phyloP scores from a whole-genome alignment of 2,888 invertebrate species.

The Hoplodrina blanda region DNA sequence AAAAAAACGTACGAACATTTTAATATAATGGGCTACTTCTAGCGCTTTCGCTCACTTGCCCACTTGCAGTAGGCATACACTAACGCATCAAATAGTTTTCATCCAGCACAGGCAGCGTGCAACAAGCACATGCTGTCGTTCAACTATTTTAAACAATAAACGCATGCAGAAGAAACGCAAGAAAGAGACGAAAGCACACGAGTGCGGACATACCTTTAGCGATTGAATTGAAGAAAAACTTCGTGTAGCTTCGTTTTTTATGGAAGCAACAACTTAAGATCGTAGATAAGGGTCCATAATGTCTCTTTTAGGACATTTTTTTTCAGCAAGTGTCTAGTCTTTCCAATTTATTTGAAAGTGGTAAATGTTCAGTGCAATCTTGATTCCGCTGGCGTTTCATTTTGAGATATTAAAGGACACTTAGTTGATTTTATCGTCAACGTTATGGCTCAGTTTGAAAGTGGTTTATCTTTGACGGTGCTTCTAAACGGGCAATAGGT shows the following conservation, averaged over 20 bases:
- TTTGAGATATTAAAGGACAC: constrained; percentile 31
- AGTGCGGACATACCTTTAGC: neutral
- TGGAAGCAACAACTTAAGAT: constrained; percentile 37
- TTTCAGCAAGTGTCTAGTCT: constrained; percentile 26
- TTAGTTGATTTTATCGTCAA: constrained; percentile 30
- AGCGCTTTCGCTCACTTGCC: too few species aligned
- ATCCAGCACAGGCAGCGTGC: too few species aligned
- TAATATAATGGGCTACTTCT: too few species aligned
- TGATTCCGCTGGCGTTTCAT: constrained; percentile 41
- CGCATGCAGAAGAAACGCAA: neutral
- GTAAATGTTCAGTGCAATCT: constrained; percentile 39
- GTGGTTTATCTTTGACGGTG: neutral
- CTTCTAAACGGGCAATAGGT: too few species aligned
- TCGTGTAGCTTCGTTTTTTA: constrained; percentile 10
- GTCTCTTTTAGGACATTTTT: constrained; percentile 30
- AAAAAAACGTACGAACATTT: too few species aligned
- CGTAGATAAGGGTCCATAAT: constrained; percentile 27
- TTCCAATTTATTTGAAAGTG: constrained; percentile 53
- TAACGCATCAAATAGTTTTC: too few species aligned
- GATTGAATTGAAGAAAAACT: constrained; percentile 27
- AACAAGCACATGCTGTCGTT: too few species aligned
- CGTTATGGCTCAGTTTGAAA: constrained; percentile 5
- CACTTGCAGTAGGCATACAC: too few species aligned
- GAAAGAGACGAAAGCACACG: neutral
- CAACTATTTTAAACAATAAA: neutral